Conservation (phyloP, 1,140 invertebrate genomes). For the Drosophila truncata region DNA sequence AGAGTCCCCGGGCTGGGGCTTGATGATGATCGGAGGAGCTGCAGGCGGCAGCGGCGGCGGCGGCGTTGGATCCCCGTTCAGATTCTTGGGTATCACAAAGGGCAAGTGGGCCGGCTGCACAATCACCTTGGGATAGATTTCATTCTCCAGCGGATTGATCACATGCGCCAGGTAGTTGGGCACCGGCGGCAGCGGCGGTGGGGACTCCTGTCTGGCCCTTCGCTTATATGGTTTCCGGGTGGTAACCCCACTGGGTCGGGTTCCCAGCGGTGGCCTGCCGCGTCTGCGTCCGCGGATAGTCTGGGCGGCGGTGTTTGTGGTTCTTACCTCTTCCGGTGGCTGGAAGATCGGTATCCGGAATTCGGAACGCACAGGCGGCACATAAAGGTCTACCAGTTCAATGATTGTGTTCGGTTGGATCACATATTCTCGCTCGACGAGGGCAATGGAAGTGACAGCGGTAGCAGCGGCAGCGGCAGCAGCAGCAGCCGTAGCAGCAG, state of each 20-base stretch:
- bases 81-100: constrained; percentile 9
- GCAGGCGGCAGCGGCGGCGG: neutral
- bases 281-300: neutral
- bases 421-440: neutral
- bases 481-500: too few species aligned
- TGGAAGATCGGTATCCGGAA: neutral
- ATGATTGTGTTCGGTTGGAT: constrained; percentile 25
- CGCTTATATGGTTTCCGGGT: neutral
- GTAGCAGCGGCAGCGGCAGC: too few species aligned
- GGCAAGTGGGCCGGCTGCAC: constrained; percentile 18
- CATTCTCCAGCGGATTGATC: constrained; percentile 38
- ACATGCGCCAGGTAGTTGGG: constrained; percentile 23
- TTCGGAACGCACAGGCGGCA: constrained; percentile 9
- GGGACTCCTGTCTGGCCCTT: neutral
- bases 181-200: constrained; percentile 16
- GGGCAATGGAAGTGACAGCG: neutral
- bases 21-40: neutral
- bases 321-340: too few species aligned
- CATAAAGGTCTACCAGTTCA: constrained; percentile 33
- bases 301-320: rapidly evolving
- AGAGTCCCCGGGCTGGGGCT: neutral
- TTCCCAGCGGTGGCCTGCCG: neutral
- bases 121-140: constrained; percentile 38
- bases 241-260: neutral
- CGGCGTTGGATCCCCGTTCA: neutral